Conservation (phyloP, 2,797 vertebrate genomes). For the Anguilla megastoma region DNA sequence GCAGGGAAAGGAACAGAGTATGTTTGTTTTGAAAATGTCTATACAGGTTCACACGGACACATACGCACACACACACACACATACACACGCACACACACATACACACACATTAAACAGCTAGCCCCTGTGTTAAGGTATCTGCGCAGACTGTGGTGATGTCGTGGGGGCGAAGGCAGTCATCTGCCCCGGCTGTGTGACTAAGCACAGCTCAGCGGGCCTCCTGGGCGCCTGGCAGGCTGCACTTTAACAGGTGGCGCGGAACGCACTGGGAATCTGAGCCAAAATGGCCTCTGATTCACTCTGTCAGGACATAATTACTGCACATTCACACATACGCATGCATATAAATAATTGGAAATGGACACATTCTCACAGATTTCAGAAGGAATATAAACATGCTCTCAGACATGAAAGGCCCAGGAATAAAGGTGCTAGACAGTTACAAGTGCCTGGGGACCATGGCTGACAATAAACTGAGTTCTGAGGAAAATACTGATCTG, state of each 20-base stretch:
- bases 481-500: not conserved
- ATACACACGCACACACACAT: constrained; percentile 4
- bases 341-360: not conserved
- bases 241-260: constrained; percentile 33
- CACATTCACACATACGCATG: constrained; percentile 19
- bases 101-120: not conserved
- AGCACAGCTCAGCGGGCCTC: not conserved
- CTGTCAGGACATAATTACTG: constrained; percentile 19
- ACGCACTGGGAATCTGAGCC: constrained; percentile 16
- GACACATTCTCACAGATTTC: constrained; percentile 26
- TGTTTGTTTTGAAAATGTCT: not conserved
- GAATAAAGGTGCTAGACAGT: not conserved
- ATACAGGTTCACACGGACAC: no score
- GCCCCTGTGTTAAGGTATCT: not conserved
- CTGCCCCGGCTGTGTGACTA: not conserved
- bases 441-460: not conserved
- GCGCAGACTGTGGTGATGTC: not conserved
- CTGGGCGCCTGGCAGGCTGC: constrained; percentile 19
- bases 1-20: not conserved
- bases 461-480: not conserved
- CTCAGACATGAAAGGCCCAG: no score
- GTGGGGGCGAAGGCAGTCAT: not conserved
- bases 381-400: not conserved
- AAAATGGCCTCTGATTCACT: constrained; percentile 23
- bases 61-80: not conserved